Conservation (phyloP, 2,113 vertebrate genomes). For the Oceanodroma tethys region DNA sequence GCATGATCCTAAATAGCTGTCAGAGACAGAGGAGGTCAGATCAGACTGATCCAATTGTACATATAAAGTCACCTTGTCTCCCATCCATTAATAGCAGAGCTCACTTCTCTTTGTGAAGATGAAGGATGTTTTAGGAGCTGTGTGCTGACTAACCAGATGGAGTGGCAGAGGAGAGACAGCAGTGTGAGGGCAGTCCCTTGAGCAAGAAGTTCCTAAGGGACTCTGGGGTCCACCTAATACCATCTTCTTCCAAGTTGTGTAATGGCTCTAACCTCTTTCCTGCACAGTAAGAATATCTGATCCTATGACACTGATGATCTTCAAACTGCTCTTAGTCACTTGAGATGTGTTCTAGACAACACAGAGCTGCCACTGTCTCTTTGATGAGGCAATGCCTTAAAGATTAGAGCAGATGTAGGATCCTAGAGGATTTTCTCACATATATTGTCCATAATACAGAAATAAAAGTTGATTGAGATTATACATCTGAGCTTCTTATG, state of each 20-base stretch:
- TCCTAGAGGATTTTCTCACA: background rate
- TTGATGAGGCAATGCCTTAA: background rate
- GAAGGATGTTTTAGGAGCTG: background rate
- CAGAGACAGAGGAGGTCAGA: background rate
- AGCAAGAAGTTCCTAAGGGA: background rate
- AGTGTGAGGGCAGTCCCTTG: background rate
- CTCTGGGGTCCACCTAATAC: background rate
- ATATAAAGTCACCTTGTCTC: background rate
- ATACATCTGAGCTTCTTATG: background rate
- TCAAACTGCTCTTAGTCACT: background rate
- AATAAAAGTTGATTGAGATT: background rate
- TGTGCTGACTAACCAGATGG: background rate
- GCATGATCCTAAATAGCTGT: background rate
- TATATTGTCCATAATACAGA: background rate
- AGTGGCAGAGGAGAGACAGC: background rate
- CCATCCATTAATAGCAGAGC: background rate
- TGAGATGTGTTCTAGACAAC: background rate
- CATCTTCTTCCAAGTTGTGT: background rate
- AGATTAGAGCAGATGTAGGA: background rate
- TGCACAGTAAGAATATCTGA: background rate
- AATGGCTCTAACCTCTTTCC: background rate
- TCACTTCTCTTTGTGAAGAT: background rate
- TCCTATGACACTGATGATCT: background rate
- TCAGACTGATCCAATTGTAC: background rate
- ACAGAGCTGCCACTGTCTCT: background rate